These are phyloP conservation scores for Nymphalis polychloros DNA, from an alignment of 2,888 invertebrate species.

Conservation along the genomic window DNA sequence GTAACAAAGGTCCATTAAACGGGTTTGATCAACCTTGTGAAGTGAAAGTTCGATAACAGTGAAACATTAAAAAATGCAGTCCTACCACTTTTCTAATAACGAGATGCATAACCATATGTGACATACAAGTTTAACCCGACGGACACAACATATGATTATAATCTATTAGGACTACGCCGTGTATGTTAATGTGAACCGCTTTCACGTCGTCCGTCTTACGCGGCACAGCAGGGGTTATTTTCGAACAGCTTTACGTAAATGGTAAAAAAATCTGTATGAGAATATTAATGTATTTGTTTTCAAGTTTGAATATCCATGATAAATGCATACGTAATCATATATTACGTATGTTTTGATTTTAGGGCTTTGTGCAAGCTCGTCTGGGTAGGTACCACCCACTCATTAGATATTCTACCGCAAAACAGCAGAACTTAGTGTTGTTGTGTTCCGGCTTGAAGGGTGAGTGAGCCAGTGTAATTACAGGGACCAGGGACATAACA, in stretches of 20 bases:
- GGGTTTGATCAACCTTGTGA: conserved; percentile 35
- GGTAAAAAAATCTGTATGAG: background rate
- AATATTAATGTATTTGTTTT: background rate
- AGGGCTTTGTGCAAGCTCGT: no score
- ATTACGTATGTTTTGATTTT: background rate
- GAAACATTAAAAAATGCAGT: conserved; percentile 68
- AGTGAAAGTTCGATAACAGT: conserved; percentile 65
- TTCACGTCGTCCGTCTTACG: conserved; percentile 37
- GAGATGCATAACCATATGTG: conserved; percentile 52
- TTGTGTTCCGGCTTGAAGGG: no score
- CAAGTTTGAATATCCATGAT: background rate
- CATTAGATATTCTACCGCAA: no score
- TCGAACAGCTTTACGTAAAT: conserved; percentile 43
- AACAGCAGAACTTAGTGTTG: no score
- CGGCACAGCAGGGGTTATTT: conserved; percentile 21
- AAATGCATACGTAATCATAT: background rate
- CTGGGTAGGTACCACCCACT: no score
- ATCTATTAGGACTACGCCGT: conserved; percentile 35
- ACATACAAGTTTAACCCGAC: conserved; percentile 57
- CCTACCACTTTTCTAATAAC: conserved; percentile 63
- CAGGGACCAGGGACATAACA: no score
- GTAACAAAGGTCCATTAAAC: conserved; percentile 5
- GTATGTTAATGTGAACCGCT: conserved; percentile 34
- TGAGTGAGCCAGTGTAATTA: no score
- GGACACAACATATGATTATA: conserved; percentile 36